Evolutionary conservation across 1,140 invertebrate species (phyloP).

Genomic region (Caenorhabditis briggsae): DNA sequence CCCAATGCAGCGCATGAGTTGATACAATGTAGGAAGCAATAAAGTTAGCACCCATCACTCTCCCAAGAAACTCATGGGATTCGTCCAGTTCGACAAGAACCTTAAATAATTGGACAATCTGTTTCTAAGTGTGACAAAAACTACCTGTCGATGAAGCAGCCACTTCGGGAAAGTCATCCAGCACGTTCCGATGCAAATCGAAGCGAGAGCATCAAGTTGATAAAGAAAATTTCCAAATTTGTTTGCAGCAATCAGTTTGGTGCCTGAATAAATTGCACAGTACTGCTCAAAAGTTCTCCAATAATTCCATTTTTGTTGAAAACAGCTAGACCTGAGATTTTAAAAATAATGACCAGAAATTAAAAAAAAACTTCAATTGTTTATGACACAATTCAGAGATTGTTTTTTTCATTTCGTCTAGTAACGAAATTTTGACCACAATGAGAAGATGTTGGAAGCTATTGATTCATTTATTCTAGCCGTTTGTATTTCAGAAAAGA

Average conservation of each 20-base stretch:
- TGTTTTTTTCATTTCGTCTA: no score
- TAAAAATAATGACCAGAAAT: no score
- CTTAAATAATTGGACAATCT: constrained; percentile 49
- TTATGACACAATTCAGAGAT: no score
- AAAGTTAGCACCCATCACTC: constrained; percentile 75
- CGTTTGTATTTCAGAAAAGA: no score
- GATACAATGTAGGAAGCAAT: constrained; percentile 70
- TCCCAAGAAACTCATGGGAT: constrained; percentile 73
- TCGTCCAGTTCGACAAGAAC: constrained; percentile 73
- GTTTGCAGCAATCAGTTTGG: constrained; percentile 63
- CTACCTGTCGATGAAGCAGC: constrained; percentile 76
- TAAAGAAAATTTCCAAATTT: constrained; percentile 72
- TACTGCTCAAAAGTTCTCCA: background rate
- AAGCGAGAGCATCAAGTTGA: constrained; percentile 75
- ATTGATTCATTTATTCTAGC: no score
- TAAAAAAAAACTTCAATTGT: no score
- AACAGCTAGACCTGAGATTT: no score
- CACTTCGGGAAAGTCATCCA: constrained; percentile 76
- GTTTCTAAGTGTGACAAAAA: background rate
- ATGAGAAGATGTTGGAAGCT: background rate
- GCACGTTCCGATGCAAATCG: constrained; percentile 74
- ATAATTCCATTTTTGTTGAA: no score
- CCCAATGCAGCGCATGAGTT: constrained; percentile 75
- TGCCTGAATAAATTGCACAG: constrained; percentile 57
- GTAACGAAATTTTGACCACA: no score